Evolutionary conservation across 2,888 invertebrate genomes (phyloP).

Genomic region (Zygaena filipendulae): DNA sequence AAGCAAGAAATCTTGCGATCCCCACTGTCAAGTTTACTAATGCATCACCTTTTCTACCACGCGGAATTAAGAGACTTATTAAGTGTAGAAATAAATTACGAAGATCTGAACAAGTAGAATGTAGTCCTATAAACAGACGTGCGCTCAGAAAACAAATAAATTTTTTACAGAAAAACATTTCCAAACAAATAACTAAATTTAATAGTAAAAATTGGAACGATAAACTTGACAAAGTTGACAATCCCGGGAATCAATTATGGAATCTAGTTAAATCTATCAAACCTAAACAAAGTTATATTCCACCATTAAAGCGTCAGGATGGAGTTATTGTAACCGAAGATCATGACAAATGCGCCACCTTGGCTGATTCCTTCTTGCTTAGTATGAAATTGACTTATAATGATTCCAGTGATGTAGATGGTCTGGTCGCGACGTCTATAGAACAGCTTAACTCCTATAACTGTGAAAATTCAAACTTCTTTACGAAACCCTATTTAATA

Average conservation of each 20-base stretch:
- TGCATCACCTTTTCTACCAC: neutral
- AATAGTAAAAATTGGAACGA: neutral
- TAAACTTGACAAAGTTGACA: neutral
- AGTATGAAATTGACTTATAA: neutral
- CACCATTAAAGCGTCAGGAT: neutral
- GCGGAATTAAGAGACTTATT: neutral
- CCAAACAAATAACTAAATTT: neutral
- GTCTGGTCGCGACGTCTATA: neutral
- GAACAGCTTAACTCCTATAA: neutral
- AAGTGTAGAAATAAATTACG: neutral
- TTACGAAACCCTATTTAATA: neutral
- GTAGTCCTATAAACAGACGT: neutral
- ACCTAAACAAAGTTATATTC: neutral
- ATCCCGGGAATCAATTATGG: neutral
- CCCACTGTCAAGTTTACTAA: neutral
- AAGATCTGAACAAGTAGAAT: neutral
- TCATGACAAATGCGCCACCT: too few relatives aligned
- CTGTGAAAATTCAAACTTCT: neutral
- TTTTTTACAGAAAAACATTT: neutral
- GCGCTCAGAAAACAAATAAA: neutral
- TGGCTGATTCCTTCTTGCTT: neutral
- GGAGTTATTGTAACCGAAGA: too few relatives aligned
- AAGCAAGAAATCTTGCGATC: neutral
- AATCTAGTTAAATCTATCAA: neutral
- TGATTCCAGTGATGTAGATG: neutral